Conservation (phyloP, 2,888 invertebrate species). For the Odontocolon sp. region DNA sequence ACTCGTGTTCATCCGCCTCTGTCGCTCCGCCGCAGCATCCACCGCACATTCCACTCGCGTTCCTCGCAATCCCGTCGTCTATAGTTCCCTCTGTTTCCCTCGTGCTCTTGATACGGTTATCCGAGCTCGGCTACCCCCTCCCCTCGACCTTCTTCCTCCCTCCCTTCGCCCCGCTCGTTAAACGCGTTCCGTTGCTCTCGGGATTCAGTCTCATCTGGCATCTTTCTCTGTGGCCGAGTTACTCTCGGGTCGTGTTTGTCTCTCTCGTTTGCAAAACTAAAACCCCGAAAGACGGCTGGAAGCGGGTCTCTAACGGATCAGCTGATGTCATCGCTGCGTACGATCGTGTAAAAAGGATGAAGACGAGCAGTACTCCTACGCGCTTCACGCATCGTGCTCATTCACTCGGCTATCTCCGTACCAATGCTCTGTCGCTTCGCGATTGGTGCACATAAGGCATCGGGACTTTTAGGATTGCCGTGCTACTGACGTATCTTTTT, state of each 20-base stretch:
- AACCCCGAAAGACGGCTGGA: too few relatives aligned
- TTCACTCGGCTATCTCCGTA: neutral
- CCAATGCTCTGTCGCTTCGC: slow-evolving; percentile 2
- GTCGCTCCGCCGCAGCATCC: too few relatives aligned
- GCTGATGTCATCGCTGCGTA: slow-evolving; percentile 27
- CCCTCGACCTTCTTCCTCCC: neutral
- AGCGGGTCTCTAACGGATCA: neutral
- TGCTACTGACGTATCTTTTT: slow-evolving; percentile 1
- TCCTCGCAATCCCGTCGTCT: slow-evolving; percentile 25
- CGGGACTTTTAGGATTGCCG: neutral
- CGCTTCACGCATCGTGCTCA: neutral
- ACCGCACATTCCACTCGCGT: neutral
- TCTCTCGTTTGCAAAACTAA: too few relatives aligned
- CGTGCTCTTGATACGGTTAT: slow-evolving; percentile 37
- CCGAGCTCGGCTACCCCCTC: neutral
- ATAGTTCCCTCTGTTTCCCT: neutral
- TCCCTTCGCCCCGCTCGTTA: neutral
- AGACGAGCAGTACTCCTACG: slow-evolving; percentile 10
- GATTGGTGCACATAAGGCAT: slow-evolving; percentile 13
- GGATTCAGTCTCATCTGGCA: too few relatives aligned
- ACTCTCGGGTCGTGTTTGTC: too few relatives aligned
- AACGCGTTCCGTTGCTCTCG: neutral
- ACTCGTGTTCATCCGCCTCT: too few relatives aligned
- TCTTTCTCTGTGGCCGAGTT: too few relatives aligned
- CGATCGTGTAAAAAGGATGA: neutral